Evolutionary conservation across 1,140 invertebrate species (phyloP).

Genomic region (Lepidurus arcticus): DNA sequence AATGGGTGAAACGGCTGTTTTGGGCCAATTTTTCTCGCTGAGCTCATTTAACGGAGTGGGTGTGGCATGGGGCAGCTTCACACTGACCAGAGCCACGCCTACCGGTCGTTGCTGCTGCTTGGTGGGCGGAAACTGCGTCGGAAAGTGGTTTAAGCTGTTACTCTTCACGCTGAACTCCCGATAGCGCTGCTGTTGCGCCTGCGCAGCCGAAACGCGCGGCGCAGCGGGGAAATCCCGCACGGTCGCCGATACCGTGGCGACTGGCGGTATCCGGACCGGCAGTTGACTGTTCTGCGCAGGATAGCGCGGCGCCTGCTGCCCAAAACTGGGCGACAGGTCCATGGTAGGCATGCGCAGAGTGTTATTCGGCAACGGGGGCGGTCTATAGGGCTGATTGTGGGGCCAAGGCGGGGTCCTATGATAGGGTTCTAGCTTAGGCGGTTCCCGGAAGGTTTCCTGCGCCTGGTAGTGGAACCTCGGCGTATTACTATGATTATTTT

Average conservation of each 20-base stretch:
- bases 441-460: no score
- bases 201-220: background rate
- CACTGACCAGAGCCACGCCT: conserved; percentile 22
- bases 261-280: conserved; percentile 22
- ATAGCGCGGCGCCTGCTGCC: background rate
- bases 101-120: conserved; percentile 22
- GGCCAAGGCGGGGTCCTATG: no score
- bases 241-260: conserved; percentile 25
- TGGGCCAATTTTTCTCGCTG: conserved; percentile 11
- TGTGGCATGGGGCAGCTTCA: conserved; percentile 3
- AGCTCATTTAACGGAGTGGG: background rate
- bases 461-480: no score
- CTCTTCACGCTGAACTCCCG: background rate
- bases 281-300: background rate
- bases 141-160: background rate
- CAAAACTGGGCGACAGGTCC: background rate
- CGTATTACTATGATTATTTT: background rate
- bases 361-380: background rate
- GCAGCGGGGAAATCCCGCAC: background rate
- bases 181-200: conserved; percentile 23
- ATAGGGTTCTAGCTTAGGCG: no score
- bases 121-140: background rate
- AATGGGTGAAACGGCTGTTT: background rate
- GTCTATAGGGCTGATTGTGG: background rate
- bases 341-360: background rate